These are phyloP conservation scores for Alosa alosa DNA, from an alignment of 2,113 vertebrate genomes.

Conservation along the genomic window DNA sequence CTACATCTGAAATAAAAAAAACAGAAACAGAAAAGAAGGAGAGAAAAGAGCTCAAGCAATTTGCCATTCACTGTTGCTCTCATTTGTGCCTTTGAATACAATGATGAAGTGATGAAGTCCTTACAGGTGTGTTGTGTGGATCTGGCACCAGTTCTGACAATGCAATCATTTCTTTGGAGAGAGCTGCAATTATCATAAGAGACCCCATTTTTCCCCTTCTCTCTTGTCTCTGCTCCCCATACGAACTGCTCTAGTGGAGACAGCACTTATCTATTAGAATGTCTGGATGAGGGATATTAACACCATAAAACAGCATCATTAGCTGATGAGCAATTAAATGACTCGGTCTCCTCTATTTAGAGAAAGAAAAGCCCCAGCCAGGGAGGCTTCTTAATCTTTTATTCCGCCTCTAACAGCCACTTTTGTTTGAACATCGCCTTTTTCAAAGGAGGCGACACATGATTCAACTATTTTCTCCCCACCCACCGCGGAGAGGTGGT, in stretches of 20 bases:
- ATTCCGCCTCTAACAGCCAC: slow-evolving; percentile 21
- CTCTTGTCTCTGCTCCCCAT: slow-evolving; percentile 78
- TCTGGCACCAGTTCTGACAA: slow-evolving; percentile 64
- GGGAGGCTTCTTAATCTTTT: slow-evolving; percentile 29
- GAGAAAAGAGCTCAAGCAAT: slow-evolving; percentile 56
- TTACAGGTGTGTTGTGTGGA: slow-evolving; percentile 59
- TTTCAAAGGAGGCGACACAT: slow-evolving; percentile 29
- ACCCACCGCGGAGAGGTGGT: not conserved
- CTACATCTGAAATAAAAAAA: slow-evolving; percentile 49
- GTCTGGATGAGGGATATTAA: slow-evolving; percentile 89
- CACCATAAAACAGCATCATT: slow-evolving; percentile 90
- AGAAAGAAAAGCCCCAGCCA: slow-evolving; percentile 44
- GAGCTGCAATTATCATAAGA: slow-evolving; percentile 87
- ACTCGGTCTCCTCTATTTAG: slow-evolving; percentile 80
- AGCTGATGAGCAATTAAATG: slow-evolving; percentile 94
- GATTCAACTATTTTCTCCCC: slow-evolving; percentile 21
- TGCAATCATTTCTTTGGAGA: slow-evolving; percentile 90
- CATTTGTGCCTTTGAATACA: slow-evolving; percentile 46
- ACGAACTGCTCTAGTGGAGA: slow-evolving; percentile 76
- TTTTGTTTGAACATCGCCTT: slow-evolving; percentile 42
- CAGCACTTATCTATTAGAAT: slow-evolving; percentile 83
- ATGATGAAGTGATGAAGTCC: slow-evolving; percentile 63
- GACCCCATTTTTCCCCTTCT: slow-evolving; percentile 40
- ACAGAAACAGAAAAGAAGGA: not conserved
- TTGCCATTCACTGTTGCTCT: slow-evolving; percentile 55